These are phyloP conservation scores for Cathartes aura DNA, from an alignment of 2,113 vertebrate species.

Conservation along the genomic window DNA sequence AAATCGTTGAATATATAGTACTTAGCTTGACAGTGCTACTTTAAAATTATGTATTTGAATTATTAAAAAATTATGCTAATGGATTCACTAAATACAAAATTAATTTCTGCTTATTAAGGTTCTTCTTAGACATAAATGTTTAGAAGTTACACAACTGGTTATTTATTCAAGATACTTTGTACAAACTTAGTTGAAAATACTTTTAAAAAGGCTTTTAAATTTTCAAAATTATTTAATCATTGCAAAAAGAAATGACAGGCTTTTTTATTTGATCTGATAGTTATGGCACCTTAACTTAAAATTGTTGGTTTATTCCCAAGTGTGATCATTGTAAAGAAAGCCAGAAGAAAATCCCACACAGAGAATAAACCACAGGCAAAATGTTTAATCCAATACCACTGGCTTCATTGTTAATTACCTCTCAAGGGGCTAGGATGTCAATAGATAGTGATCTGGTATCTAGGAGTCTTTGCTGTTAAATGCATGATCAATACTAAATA, in stretches of 20 bases:
- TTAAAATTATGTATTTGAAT: neutral
- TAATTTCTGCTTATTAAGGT: neutral
- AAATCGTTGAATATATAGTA: too few species aligned
- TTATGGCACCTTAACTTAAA: neutral
- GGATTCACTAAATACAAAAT: neutral
- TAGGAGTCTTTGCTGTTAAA: slow-evolving; percentile 61
- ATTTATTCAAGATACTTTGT: neutral
- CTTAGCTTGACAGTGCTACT: neutral
- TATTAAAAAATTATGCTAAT: neutral
- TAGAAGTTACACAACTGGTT: neutral
- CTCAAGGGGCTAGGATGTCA: slow-evolving; percentile 55
- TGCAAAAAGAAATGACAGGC: neutral
- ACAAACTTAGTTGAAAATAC: neutral
- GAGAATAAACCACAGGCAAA: slow-evolving; percentile 38
- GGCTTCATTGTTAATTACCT: slow-evolving; percentile 55
- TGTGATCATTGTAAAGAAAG: neutral
- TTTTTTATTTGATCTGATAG: neutral
- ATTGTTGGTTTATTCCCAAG: neutral
- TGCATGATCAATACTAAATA: slow-evolving; percentile 64
- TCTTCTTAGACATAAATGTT: neutral
- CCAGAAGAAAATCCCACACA: slow-evolving; percentile 14
- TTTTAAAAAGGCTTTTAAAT: neutral
- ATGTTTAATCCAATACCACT: neutral
- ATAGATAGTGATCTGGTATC: slow-evolving; percentile 58
- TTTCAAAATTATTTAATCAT: neutral